Base-by-base conservation (phyloP, 2,888 invertebrate species). In the Lymantria monacha region DNA sequence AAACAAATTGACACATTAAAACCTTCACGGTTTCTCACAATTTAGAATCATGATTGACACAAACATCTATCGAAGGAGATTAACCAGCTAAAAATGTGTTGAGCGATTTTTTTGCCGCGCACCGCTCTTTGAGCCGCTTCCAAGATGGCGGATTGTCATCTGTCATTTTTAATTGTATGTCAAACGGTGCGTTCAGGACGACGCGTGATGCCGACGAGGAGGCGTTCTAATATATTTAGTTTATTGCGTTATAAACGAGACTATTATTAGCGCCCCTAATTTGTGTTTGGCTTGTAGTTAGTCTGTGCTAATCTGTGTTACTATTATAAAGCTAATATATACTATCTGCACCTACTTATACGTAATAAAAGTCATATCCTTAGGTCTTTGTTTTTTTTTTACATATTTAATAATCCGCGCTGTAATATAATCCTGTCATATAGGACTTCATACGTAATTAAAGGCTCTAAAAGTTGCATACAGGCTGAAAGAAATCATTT, bases 161-260 rank as follows among this genome's bases (percentile, higher is more conserved):
- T 86, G 88, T 89, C 89, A 89, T 88, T 89, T 89, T 88, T 89
- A 89, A 89, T 89, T 89, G 88, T 81, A 77, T 87, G 89, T 89
- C 89, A 87, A 83, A 83, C 74, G 77, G 73, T 63, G 63, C 65
- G 65, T 66, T 65, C 63, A 54, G 54, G 55, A 48, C 46, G 46
- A 49, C 13, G 37, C 46, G 57, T 44, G 44, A 54, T 58, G 63
- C 59, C 60, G 60, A 59, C 81, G 87, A 84, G 77, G 76, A 76
- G 74, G 78, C 77, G 84, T 81, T 72, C 77, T 33, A 59, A 76
- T 86, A 87, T 87, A 85, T 87, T 88, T 86, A 87, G 88, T 88
- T 88, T 88, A 89, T 87, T 79, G 87, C 81, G 79, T 74, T 83
- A 83, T 88, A 87, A 88, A 87, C 80, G 87, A 73, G 67, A 69